Conservation (phyloP, 1,140 invertebrate genomes). For the Laupala kohalensis region DNA sequence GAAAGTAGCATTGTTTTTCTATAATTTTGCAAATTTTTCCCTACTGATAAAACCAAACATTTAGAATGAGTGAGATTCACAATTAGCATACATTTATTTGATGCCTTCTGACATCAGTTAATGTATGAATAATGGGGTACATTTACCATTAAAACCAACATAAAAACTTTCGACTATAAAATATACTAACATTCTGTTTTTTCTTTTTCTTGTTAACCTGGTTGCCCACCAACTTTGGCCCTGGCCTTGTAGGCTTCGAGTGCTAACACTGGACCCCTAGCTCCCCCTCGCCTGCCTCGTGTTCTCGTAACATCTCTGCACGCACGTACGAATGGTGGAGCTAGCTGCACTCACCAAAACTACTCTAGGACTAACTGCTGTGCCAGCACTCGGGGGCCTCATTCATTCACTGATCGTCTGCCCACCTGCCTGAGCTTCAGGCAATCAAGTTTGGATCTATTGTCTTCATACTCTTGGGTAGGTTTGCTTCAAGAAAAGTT, state of each 20-base stretch:
- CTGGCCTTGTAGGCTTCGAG: conserved; percentile 48
- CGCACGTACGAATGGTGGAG: conserved; percentile 6
- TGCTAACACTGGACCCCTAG: conserved; percentile 35
- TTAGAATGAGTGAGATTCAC: background rate
- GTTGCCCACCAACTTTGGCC: conserved; percentile 31
- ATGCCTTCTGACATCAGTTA: conserved; percentile 18
- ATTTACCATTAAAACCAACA: conserved; percentile 24
- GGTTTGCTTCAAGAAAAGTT: background rate
- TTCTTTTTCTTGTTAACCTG: conserved; percentile 45
- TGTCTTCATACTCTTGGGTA: conserved; percentile 1
- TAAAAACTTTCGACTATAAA: conserved; percentile 29
- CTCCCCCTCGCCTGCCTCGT: conserved; percentile 9
- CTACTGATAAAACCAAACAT: background rate
- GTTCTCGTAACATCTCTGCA: conserved; percentile 13
- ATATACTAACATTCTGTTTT: conserved; percentile 46
- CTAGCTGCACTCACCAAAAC: conserved; percentile 12
- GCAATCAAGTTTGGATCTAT: conserved; percentile 6
- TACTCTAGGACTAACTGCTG: conserved; percentile 7
- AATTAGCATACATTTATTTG: conserved; percentile 2
- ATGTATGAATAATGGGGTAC: conserved; percentile 28
- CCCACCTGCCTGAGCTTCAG: background rate
- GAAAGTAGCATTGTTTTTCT: too few relatives aligned
- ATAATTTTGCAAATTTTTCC: too few relatives aligned
- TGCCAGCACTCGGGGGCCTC: conserved; percentile 4
- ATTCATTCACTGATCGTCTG: conserved; percentile 4